Evolutionary conservation across 2,113 vertebrate species (phyloP).

Genomic region (Oryzias melastigma): DNA sequence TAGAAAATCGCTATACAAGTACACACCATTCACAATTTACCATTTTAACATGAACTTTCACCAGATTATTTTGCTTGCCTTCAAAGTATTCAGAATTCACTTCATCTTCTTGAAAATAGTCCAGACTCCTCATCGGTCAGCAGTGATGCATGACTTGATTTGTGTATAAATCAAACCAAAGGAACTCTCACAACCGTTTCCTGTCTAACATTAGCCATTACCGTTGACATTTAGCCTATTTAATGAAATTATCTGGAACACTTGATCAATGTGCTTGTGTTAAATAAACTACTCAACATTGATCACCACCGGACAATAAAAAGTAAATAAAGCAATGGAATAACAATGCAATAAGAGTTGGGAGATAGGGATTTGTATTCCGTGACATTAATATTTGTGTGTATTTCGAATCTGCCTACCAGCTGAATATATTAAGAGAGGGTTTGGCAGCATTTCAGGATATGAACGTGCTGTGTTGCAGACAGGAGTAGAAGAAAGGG

Average conservation of each 20-base stretch:
- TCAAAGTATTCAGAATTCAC: neutral
- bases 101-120: conserved; percentile 8
- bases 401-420: conserved; percentile 14
- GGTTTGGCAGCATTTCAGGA: conserved; percentile 35
- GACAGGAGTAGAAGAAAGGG: conserved; percentile 34
- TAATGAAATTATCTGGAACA: conserved; percentile 53
- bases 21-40: too few species aligned
- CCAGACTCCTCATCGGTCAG: conserved; percentile 4
- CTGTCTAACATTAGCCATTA: conserved; percentile 35
- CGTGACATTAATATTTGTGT: conserved; percentile 33
- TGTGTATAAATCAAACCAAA: conserved; percentile 37
- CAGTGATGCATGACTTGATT: conserved; percentile 26
- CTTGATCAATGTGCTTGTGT: conserved; percentile 48
- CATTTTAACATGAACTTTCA: neutral
- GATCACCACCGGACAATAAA: conserved; percentile 18
- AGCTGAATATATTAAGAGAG: conserved; percentile 23
- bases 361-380: conserved; percentile 6
- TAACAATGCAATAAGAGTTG: neutral
- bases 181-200: conserved; percentile 13
- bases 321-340: conserved; percentile 12
- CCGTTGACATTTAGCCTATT: conserved; percentile 43
- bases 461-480: conserved; percentile 33
- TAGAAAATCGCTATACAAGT: too few species aligned
- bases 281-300: conserved; percentile 46
- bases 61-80: neutral